phyloP scores from a whole-genome alignment of 2,797 vertebrate species.

The Macropus fuliginosus region DNA sequence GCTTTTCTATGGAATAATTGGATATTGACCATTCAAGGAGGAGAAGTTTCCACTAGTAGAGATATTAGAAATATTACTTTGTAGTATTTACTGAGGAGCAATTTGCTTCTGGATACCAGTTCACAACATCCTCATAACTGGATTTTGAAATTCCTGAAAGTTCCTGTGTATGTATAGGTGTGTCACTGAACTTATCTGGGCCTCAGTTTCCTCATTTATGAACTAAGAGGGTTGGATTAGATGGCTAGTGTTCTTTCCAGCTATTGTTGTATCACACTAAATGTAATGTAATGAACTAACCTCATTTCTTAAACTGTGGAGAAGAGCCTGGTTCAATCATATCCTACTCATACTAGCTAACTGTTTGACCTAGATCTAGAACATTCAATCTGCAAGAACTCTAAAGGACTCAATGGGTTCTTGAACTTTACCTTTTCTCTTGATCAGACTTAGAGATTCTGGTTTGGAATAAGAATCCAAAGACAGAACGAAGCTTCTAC shows the following conservation, averaged over 20 bases:
- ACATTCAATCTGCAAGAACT: slow-evolving; percentile 39
- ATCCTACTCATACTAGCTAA: neutral
- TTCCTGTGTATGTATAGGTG: neutral
- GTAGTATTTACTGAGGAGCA: neutral
- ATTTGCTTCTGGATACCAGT: neutral
- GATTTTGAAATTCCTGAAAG: neutral
- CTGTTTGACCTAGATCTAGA: slow-evolving; percentile 44
- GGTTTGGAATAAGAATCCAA: slow-evolving; percentile 15
- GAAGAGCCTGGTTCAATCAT: slow-evolving; percentile 8
- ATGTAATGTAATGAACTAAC: slow-evolving; percentile 3
- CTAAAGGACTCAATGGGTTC: neutral
- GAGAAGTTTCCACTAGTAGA: slow-evolving; percentile 28
- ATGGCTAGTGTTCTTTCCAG: neutral
- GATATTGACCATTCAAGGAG: slow-evolving; percentile 45
- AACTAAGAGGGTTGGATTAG: neutral
- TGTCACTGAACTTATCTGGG: neutral
- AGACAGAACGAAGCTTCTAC: neutral
- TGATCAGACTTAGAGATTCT: neutral
- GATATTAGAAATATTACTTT: slow-evolving; percentile 27
- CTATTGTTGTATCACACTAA: neutral
- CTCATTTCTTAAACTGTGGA: slow-evolving; percentile 9
- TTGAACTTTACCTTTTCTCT: neutral
- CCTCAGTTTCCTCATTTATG: neutral
- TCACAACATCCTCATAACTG: neutral
- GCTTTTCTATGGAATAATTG: slow-evolving; percentile 16